Conservation (phyloP, 2,797 vertebrate genomes). For the Gila robusta region DNA sequence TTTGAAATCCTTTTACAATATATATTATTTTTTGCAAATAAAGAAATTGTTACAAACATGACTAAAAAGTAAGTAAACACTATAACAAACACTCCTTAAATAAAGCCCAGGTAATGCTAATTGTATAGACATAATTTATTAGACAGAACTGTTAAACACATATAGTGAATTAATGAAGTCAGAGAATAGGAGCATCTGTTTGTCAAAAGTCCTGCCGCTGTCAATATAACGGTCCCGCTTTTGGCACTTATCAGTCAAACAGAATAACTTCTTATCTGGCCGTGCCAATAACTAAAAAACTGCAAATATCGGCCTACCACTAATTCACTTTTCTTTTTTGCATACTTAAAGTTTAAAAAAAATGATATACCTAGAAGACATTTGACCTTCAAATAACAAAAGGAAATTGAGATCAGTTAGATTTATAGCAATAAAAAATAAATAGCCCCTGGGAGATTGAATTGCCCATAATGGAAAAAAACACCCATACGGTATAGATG, state of each 20-base stretch:
- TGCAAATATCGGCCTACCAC: no score
- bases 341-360: not conserved
- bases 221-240: no score
- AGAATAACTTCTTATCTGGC: not conserved
- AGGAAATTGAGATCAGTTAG: not conserved
- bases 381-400: not conserved
- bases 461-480: not conserved
- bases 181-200: no score
- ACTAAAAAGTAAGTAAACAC: not conserved
- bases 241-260: not conserved
- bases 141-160: no score
- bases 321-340: no score
- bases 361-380: not conserved
- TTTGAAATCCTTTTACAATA: no score
- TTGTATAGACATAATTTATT: no score
- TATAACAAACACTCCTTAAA: not conserved
- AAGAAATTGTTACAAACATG: not conserved
- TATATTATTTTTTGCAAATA: not conserved
- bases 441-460: not conserved
- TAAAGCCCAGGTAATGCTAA: no score
- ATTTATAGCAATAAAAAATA: not conserved
- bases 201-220: no score
- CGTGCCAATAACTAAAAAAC: no score
- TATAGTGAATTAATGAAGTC: no score
- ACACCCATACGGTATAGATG: not conserved